Evolutionary conservation across 1,140 invertebrate species (phyloP).

Genomic region (Drosophila quadrilineata): DNA sequence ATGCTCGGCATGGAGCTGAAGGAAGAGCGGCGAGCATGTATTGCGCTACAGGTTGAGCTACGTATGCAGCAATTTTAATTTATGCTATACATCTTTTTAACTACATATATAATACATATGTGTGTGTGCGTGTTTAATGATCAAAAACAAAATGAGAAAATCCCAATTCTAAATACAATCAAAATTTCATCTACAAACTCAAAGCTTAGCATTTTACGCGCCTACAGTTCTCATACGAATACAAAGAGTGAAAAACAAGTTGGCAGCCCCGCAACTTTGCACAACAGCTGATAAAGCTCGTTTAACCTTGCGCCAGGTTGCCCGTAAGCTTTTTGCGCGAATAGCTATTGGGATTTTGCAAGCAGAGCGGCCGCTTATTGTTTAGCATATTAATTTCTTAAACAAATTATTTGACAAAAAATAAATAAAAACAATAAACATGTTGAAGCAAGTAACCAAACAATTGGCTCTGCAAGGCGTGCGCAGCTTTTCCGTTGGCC

Average conservation of each 20-base stretch:
- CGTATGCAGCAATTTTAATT: constrained; percentile 66
- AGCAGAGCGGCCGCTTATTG: constrained; percentile 41
- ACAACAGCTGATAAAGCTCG: constrained; percentile 18
- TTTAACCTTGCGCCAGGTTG: constrained; percentile 39
- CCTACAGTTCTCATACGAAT: too few relatives aligned
- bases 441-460: constrained; percentile 80
- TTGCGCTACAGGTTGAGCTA: constrained; percentile 85
- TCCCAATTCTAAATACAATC: constrained; percentile 25
- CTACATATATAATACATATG: constrained; percentile 5
- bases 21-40: constrained; percentile 86
- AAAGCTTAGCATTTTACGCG: neutral
- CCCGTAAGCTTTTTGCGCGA: constrained; percentile 38
- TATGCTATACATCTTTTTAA: constrained; percentile 23
- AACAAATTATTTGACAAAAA: constrained; percentile 40
- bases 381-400: constrained; percentile 48
- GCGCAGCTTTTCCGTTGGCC: constrained; percentile 71
- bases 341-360: constrained; percentile 64
- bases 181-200: constrained; percentile 6
- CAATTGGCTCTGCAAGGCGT: constrained; percentile 77
- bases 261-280: constrained; percentile 24
- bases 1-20: constrained; percentile 85
- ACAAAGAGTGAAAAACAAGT: too few relatives aligned
- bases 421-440: constrained; percentile 50
- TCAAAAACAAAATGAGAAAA: constrained; percentile 25
- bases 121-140: constrained; percentile 36